A percentile compares a stretch with the other conserved stretches of the same genome.
These are phyloP conservation scores for Antechinus stuartii DNA, from an alignment of 2,113 vertebrate genomes.

Conservation along the genomic window DNA sequence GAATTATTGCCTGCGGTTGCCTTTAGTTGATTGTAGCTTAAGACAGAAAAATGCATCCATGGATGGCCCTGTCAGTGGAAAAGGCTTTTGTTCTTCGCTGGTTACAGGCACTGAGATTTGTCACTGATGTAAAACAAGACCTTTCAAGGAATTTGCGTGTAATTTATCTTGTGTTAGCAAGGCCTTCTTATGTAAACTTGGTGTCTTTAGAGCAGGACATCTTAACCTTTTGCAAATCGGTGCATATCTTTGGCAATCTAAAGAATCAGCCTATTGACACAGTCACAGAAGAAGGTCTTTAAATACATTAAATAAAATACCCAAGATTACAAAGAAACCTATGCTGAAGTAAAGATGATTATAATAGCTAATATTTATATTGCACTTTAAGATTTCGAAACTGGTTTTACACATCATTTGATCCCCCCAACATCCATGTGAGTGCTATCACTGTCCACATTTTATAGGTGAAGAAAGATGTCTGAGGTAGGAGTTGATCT, in stretches of 20 bases:
- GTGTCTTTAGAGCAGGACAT: slow-evolving; percentile 53
- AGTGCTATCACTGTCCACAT: neutral
- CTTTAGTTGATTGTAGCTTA: slow-evolving; percentile 36
- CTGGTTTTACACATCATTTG: neutral
- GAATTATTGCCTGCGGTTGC: slow-evolving; percentile 42
- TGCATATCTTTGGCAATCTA: neutral
- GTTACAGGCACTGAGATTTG: slow-evolving; percentile 48
- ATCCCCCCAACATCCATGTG: neutral
- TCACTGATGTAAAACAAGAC: slow-evolving; percentile 54
- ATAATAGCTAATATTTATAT: neutral
- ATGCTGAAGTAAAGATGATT: neutral
- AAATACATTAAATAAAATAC: neutral
- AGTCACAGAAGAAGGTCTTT: neutral
- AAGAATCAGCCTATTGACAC: neutral
- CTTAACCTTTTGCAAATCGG: neutral
- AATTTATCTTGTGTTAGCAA: slow-evolving; percentile 70
- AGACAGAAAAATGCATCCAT: neutral
- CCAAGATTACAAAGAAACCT: neutral
- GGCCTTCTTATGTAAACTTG: slow-evolving; percentile 72
- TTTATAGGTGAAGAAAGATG: neutral
- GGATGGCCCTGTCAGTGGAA: neutral
- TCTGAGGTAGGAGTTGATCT: neutral
- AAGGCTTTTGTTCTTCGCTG: slow-evolving; percentile 28
- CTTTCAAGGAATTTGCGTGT: slow-evolving; percentile 53
- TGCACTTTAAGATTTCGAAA: neutral